Evolutionary conservation across 2,888 invertebrate genomes (phyloP).

Genomic region (Ormyrus labotus): DNA sequence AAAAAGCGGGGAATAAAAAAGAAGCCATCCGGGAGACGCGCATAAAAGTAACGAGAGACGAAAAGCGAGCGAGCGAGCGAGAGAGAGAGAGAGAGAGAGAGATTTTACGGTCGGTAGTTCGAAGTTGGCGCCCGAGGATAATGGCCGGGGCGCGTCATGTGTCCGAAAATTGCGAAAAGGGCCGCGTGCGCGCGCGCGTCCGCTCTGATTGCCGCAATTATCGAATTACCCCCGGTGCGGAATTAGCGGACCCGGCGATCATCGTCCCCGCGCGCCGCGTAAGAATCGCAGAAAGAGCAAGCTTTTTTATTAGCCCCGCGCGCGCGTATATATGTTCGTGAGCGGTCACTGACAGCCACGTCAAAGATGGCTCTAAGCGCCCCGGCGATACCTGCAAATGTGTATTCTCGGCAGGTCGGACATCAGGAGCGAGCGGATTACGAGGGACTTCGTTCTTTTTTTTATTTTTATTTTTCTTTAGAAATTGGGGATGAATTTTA

Average conservation of each 20-base stretch:
- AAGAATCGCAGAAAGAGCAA: slow-evolving; percentile 32
- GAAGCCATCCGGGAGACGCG: slow-evolving; percentile 27
- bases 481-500: not conserved
- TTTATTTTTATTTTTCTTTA: not conserved
- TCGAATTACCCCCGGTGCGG: slow-evolving; percentile 64
- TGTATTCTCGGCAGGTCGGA: no score
- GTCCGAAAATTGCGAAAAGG: slow-evolving; percentile 60
- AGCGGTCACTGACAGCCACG: slow-evolving; percentile 18
- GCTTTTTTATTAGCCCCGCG: slow-evolving; percentile 9
- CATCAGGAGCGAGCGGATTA: no score
- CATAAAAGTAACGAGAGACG: slow-evolving; percentile 39
- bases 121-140: slow-evolving; percentile 64
- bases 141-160: slow-evolving; percentile 60
- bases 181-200: slow-evolving; percentile 28
- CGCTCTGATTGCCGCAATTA: slow-evolving; percentile 68
- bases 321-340: not conserved
- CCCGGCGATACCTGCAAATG: no score
- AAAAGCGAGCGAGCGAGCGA: slow-evolving; percentile 41
- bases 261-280: slow-evolving; percentile 6
- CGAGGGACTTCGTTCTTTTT: no score
- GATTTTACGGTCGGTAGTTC: slow-evolving; percentile 67
- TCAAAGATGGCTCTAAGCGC: not conserved
- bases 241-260: slow-evolving; percentile 52
- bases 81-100: slow-evolving; percentile 59
- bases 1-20: slow-evolving; percentile 7